Conservation (phyloP, 1,140 invertebrate genomes). For the Drosophila quadrilineata region DNA sequence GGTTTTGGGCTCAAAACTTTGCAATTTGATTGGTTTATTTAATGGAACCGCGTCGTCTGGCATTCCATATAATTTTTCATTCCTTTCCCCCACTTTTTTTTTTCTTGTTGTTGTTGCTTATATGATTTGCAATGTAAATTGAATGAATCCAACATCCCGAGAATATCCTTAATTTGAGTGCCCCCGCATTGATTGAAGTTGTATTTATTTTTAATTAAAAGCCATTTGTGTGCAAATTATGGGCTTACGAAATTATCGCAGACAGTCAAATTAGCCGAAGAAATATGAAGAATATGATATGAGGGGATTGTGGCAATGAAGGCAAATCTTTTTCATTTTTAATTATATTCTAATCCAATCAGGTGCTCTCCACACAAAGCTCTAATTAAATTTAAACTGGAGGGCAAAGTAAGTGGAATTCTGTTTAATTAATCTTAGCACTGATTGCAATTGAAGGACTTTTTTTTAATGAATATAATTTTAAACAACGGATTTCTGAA, state of each 20-base stretch:
- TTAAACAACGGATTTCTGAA: too few relatives aligned
- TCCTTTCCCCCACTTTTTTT: too few relatives aligned
- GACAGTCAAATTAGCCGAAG: background rate
- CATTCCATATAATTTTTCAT: too few relatives aligned
- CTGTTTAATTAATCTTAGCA: too few relatives aligned
- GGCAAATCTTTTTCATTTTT: conserved; percentile 13
- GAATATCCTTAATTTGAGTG: conserved; percentile 34
- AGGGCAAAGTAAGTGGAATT: too few relatives aligned
- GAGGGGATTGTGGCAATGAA: background rate
- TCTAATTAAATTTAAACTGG: too few relatives aligned
- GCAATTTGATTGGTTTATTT: conserved; percentile 74
- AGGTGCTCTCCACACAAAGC: too few relatives aligned
- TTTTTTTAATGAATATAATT: too few relatives aligned
- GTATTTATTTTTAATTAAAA: conserved; percentile 78
- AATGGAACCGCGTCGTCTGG: conserved; percentile 48
- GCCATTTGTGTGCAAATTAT: conserved; percentile 60
- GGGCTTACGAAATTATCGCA: conserved; percentile 29
- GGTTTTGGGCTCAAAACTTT: conserved; percentile 14
- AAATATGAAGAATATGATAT: background rate
- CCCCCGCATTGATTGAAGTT: conserved; percentile 41
- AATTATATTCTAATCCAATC: conserved; percentile 25
- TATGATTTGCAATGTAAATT: conserved; percentile 74
- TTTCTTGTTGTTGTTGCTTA: background rate
- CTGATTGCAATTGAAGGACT: background rate
- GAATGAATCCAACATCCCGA: too few relatives aligned